A percentile compares a stretch with the other conserved stretches of the same genome.
Evolutionary conservation across 92 coral and sea anemone species (phyloP).

Genomic region (Phenganax stokvisi): DNA sequence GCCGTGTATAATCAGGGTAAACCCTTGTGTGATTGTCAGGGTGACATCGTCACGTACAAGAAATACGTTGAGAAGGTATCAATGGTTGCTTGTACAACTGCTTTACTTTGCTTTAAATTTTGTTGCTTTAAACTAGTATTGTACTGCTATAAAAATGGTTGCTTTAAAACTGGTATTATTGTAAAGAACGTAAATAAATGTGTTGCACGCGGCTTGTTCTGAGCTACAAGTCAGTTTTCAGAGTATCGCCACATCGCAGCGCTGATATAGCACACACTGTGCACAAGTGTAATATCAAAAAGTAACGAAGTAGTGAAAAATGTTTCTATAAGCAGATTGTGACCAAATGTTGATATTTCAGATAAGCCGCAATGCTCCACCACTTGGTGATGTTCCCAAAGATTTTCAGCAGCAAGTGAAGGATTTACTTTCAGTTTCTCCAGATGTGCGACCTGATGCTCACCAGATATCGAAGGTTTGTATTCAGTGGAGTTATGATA

Average conservation of each 20-base stretch:
- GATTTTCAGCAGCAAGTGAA: conserved; percentile 79
- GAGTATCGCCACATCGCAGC: too few species aligned
- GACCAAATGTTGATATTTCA: conserved; percentile 19
- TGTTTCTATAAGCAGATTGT: background rate
- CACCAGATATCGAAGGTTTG: conserved; percentile 91
- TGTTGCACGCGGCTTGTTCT: too few species aligned
- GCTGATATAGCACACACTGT: too few species aligned
- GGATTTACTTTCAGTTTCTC: conserved; percentile 70
- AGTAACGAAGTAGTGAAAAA: background rate
- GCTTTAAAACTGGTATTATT: too few species aligned
- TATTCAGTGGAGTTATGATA: background rate
- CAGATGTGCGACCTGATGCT: conserved; percentile 74
- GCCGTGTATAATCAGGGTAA: conserved; percentile 78
- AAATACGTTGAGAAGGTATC: conserved; percentile 83
- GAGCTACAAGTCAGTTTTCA: too few species aligned
- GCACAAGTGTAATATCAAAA: too few species aligned
- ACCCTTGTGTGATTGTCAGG: conserved; percentile 76
- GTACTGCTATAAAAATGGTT: too few species aligned
- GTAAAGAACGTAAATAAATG: too few species aligned
- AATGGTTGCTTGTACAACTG: conserved; percentile 2
- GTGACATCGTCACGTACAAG: conserved; percentile 77
- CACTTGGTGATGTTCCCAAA: conserved; percentile 77
- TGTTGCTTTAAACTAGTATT: too few species aligned
- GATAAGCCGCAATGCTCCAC: conserved; percentile 69
- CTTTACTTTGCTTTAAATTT: background rate